Percentiles rank a stretch among this genome's conserved stretches.
These are phyloP conservation scores for Orius insidiosus DNA, from an alignment of 1,140 invertebrate genomes.

Conservation along the genomic window DNA sequence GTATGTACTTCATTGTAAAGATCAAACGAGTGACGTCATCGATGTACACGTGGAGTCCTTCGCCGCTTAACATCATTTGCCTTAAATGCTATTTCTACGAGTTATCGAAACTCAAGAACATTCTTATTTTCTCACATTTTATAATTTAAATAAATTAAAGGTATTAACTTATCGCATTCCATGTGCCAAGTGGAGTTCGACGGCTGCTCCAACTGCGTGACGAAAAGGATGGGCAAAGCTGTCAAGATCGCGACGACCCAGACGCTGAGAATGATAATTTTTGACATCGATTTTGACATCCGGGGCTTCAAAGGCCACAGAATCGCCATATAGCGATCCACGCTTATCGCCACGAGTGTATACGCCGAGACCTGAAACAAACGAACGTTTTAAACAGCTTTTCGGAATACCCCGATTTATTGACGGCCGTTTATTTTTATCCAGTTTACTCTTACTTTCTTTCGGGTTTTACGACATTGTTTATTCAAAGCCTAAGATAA, in stretches of 20 bases:
- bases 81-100: too few species aligned
- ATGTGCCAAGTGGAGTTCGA: slow-evolving; percentile 34
- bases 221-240: slow-evolving; percentile 60
- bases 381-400: background rate
- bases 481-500: too few species aligned
- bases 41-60: too few species aligned
- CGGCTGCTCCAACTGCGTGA: slow-evolving; percentile 41
- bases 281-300: slow-evolving; percentile 52
- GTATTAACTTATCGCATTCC: slow-evolving; percentile 36
- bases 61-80: too few species aligned
- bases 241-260: slow-evolving; percentile 65
- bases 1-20: too few species aligned
- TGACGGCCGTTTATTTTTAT: too few species aligned
- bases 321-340: slow-evolving; percentile 74
- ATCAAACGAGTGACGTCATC: too few species aligned
- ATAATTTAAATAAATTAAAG: background rate
- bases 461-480: too few species aligned
- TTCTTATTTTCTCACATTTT: background rate
- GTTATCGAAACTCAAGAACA: too few species aligned
- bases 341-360: slow-evolving; percentile 67
- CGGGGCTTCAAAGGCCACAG: slow-evolving; percentile 68
- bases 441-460: too few species aligned
- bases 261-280: slow-evolving; percentile 50
- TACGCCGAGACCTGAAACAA: slow-evolving; percentile 46
- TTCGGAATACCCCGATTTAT: too few species aligned